Evolutionary conservation across 2,797 vertebrate species (phyloP).

Genomic region (Picus viridis): DNA sequence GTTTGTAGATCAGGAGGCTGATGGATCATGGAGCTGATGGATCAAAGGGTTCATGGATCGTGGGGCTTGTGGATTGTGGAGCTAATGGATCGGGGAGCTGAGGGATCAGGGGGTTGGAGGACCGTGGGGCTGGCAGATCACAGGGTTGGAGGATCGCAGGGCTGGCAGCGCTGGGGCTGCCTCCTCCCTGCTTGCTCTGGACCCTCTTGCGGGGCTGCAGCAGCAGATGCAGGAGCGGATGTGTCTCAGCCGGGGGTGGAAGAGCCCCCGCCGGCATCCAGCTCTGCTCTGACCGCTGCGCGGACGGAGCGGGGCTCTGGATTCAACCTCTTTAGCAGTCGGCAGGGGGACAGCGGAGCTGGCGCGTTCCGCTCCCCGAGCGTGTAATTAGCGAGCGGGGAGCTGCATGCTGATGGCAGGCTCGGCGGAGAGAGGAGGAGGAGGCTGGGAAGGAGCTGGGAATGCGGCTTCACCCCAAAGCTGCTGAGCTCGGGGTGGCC

Average conservation of each 20-base stretch:
- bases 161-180: background rate
- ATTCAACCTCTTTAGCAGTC: conserved; percentile 29
- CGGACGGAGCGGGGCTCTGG: background rate
- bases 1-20: background rate
- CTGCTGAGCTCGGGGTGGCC: background rate
- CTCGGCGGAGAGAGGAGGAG: background rate
- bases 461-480: background rate
- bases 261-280: background rate
- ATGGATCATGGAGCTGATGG: accelerated
- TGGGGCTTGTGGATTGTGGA: accelerated
- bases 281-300: background rate
- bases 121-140: no score
- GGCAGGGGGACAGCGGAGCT: conserved; percentile 11
- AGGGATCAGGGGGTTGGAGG: no score
- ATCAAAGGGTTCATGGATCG: accelerated
- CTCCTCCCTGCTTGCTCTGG: accelerated
- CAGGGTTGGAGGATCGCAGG: no score
- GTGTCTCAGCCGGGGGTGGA: background rate
- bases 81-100: no score
- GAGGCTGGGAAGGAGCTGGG: background rate
- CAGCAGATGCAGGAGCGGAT: background rate
- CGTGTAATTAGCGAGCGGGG: conserved; percentile 49
- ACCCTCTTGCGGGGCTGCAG: background rate
- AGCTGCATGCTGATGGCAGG: conserved; percentile 41
- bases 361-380: conserved; percentile 56